Percentiles rank a stretch among this genome's conserved stretches.
Evolutionary conservation across 2,797 vertebrate species (phyloP).

Genomic region (Anguilla megastoma): DNA sequence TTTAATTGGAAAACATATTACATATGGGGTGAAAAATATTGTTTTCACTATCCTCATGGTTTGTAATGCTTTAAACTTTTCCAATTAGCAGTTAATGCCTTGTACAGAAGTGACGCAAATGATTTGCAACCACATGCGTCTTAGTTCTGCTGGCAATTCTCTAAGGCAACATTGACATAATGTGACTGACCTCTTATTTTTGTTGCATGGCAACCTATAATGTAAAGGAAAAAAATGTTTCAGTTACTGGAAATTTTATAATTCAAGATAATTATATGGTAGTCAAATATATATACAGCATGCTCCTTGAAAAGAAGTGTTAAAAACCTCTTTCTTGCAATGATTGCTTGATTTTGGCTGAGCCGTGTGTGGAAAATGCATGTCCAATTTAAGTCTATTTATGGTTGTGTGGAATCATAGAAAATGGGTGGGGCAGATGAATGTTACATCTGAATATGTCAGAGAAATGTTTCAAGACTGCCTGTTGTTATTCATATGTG

Average conservation of each 20-base stretch:
- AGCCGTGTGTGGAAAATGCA: background rate
- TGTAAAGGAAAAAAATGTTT: constrained; percentile 32
- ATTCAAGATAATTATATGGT: constrained; percentile 26
- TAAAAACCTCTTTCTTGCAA: background rate
- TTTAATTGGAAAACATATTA: background rate
- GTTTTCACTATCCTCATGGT: background rate
- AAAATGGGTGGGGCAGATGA: no score
- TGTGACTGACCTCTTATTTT: constrained; percentile 24
- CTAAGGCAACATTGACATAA: background rate
- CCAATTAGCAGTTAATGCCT: background rate
- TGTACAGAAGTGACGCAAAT: background rate
- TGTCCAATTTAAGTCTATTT: no score
- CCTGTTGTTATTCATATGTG: background rate
- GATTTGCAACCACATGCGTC: background rate
- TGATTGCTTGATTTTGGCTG: background rate
- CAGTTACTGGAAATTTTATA: constrained; percentile 25
- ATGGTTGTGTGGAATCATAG: no score
- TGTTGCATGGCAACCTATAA: constrained; percentile 33
- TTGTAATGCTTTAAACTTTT: background rate
- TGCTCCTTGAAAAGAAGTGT: background rate
- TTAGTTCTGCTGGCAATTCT: background rate
- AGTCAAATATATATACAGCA: background rate
- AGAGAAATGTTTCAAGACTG: no score
- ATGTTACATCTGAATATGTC: no score
- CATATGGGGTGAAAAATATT: background rate